Conservation (phyloP, 1,140 invertebrate species). For the Hylyphantes graminicola region DNA sequence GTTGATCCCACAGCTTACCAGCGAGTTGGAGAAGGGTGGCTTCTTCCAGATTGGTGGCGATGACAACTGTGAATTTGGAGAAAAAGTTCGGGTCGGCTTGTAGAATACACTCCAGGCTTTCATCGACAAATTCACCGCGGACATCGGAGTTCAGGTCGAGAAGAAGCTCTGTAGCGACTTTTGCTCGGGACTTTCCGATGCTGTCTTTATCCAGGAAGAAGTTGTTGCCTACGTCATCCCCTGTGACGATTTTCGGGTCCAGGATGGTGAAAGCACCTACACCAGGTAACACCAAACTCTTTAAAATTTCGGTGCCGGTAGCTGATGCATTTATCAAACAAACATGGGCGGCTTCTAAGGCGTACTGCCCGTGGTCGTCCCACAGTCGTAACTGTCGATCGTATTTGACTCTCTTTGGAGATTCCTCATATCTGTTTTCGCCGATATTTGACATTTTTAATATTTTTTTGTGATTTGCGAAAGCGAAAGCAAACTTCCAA, state of each 20-base stretch:
- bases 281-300: conserved; percentile 91
- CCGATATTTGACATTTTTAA: conserved; percentile 15
- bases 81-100: conserved; percentile 90
- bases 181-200: conserved; percentile 77
- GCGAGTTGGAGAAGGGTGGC: conserved; percentile 81
- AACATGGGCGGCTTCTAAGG: conserved; percentile 87
- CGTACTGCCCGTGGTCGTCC: conserved; percentile 95
- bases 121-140: conserved; percentile 90
- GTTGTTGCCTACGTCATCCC: conserved; percentile 94
- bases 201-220: conserved; percentile 51
- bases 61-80: conserved; percentile 86
- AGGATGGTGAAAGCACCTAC: conserved; percentile 97
- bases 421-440: conserved; percentile 32
- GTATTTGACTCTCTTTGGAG: conserved; percentile 54
- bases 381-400: conserved; percentile 79
- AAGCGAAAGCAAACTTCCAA: no score
- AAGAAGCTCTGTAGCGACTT: conserved; percentile 83
- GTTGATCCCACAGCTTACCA: conserved; percentile 83
- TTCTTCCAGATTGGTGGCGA: conserved; percentile 86
- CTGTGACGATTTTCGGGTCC: conserved; percentile 85
- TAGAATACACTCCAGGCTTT: conserved; percentile 79
- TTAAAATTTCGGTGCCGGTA: conserved; percentile 93
- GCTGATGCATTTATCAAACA: conserved; percentile 96
- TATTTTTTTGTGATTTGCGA: background rate
- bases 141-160: conserved; percentile 95